Base-by-base conservation (phyloP, 2,888 invertebrate genomes). In the Lordiphosa andalusiaca region DNA sequence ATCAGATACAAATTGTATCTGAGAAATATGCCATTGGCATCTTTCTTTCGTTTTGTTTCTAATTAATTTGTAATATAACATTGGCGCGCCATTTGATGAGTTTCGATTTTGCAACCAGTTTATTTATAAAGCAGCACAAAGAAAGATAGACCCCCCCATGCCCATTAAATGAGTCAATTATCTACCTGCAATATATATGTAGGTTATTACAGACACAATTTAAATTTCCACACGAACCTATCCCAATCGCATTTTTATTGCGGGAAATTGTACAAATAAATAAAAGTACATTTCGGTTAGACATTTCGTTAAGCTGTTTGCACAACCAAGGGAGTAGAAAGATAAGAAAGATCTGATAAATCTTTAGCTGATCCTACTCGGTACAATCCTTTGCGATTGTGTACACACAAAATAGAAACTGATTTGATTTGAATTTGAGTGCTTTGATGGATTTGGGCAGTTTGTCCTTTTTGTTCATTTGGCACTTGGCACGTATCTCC, bases 401-500 rank as follows among this genome's bases (percentile, higher is more conserved):
- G 30, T 30, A 30, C 30, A 30, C 30, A 30, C 6, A 7, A 25
- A 25, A 33, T 2, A 12, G 44, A 23, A 44, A 41, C 52, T 21
- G 53, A 52, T 70, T 81, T 73, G 78, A 73, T 77, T 58, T 50
- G 67, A 60, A 56, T 73, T 82, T 75, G 75, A 74, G 64, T 58
- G 67, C 68, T 25, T 12, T 12, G 37, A 56, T 42, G 59, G 59
- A 25, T 25, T 55, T 57, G 53, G 38, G 38, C 16, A 25, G 16
- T 25, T 30, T 7, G 30, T 30, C 30, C 30, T 30, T 30, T 30
- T 30, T 9, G 9, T 9, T 30, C 30, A 9, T 30, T 30, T 30
- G 30, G 30, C 30, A 30, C 53, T 40, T 41, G 30, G 46, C 38
- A 30, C 46, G 42, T 49, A 42, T 37, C 44, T 50, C 13, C 10